These are phyloP conservation scores for Fragum fragum DNA, from an alignment of 2,888 invertebrate genomes.

Conservation along the genomic window DNA sequence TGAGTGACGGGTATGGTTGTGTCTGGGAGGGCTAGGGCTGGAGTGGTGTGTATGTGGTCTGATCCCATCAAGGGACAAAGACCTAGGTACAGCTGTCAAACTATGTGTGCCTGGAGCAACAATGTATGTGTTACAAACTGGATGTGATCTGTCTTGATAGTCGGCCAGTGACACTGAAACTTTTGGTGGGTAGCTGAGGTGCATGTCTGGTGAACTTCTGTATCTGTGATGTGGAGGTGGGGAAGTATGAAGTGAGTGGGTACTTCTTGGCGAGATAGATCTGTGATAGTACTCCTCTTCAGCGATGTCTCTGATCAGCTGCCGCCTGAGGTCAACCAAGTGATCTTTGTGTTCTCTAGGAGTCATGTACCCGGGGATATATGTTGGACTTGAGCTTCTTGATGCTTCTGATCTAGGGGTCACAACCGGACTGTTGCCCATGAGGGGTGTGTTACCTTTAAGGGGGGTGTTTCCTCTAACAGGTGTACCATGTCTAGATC, in stretches of 20 bases:
- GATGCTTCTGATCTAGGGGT: constrained; percentile 61
- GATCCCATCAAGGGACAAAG: constrained; percentile 30
- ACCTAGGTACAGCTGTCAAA: constrained; percentile 35
- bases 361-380: constrained; percentile 74
- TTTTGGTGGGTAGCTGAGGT: constrained; percentile 55
- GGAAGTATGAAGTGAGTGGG: not conserved
- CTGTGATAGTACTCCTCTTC: constrained; percentile 68
- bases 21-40: constrained; percentile 15
- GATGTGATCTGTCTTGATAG: constrained; percentile 25
- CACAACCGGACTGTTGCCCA: constrained; percentile 57
- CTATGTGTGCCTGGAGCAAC: constrained; percentile 40
- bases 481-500: constrained; percentile 63
- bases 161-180: constrained; percentile 43
- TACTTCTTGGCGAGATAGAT: constrained; percentile 65
- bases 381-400: constrained; percentile 65
- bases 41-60: constrained; percentile 12
- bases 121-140: constrained; percentile 37
- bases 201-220: constrained; percentile 32
- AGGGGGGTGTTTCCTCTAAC: constrained; percentile 56
- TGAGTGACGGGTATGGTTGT: not conserved
- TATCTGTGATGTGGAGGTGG: constrained; percentile 6
- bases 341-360: constrained; percentile 81
- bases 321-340: constrained; percentile 76
- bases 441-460: constrained; percentile 62
- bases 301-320: constrained; percentile 76